Conservation (phyloP, 2,888 invertebrate species). For the Idaea straminata region DNA sequence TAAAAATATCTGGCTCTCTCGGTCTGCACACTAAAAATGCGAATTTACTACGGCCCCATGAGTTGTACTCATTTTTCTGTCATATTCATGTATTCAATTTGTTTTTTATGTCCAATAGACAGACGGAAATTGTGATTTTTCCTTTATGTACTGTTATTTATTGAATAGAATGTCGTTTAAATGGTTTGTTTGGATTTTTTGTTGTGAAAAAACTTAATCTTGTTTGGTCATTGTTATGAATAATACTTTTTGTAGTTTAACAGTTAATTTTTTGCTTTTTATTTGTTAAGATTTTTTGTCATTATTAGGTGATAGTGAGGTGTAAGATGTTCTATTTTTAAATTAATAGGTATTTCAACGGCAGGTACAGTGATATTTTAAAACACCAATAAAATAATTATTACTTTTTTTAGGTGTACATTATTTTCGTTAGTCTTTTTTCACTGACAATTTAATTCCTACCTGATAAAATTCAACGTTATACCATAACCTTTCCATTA, state of each 20-base stretch:
- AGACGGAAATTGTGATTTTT: conserved; percentile 51
- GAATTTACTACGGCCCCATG: conserved; percentile 22
- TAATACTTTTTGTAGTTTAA: background rate
- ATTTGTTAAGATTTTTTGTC: background rate
- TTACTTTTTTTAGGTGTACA: no score
- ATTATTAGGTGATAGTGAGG: background rate
- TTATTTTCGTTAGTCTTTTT: no score
- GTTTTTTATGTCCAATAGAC: conserved; percentile 37
- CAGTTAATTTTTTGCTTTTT: background rate
- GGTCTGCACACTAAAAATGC: conserved; percentile 17
- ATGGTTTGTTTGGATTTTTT: conserved; percentile 24
- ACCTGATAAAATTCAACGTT: no score
- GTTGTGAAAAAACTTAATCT: conserved; percentile 20
- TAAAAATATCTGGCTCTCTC: conserved; percentile 1
- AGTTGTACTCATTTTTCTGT: conserved; percentile 34
- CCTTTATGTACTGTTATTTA: conserved; percentile 30
- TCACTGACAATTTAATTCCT: no score
- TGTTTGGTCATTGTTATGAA: background rate
- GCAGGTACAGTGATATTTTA: no score
- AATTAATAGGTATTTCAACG: no score
- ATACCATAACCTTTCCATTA: no score
- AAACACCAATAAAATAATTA: no score
- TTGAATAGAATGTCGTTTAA: conserved; percentile 26
- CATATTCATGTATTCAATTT: conserved; percentile 43
- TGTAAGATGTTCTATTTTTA: background rate